phyloP scores from a whole-genome alignment of 2,888 invertebrate species.

The Cerastoderma edule region DNA sequence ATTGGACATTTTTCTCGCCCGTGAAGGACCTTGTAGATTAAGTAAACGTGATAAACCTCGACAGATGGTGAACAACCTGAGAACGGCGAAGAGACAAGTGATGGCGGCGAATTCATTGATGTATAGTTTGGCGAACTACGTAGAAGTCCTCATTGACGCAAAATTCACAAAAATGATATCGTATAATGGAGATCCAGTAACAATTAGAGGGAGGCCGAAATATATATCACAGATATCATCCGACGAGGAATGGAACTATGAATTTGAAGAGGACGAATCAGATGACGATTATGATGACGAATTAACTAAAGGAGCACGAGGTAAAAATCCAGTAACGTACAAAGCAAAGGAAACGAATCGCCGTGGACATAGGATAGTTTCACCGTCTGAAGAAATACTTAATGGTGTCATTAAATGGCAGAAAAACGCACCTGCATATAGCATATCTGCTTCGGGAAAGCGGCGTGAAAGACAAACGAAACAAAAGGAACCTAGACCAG shows the following conservation, averaged over 20 bases:
- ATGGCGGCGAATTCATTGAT: constrained; percentile 34
- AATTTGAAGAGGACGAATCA: constrained; percentile 30
- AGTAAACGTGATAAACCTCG: constrained; percentile 32
- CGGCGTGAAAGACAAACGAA: constrained; percentile 4
- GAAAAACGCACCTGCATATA: constrained; percentile 44
- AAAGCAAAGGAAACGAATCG: constrained; percentile 23
- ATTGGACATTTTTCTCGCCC: constrained; percentile 39
- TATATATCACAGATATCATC: constrained; percentile 41
- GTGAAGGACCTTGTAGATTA: constrained; percentile 30
- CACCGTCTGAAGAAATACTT: constrained; percentile 14
- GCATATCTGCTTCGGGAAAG: constrained; percentile 20
- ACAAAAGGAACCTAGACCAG: constrained; percentile 24
- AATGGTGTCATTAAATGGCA: constrained; percentile 37
- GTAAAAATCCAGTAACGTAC: constrained; percentile 27
- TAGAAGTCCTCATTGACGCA: constrained; percentile 45
- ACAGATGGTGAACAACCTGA: constrained; percentile 42
- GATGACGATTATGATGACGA: constrained; percentile 1
- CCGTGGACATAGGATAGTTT: constrained; percentile 2
- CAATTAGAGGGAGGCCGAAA: constrained; percentile 57
- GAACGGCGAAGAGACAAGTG: constrained; percentile 42
- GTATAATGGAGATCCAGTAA: constrained; percentile 52
- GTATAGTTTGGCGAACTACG: constrained; percentile 53
- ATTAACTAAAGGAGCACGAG: not conserved
- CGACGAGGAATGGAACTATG: constrained; percentile 38
- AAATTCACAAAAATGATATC: constrained; percentile 54